Base-by-base conservation (phyloP, 2,797 vertebrate genomes). In the Artibeus lituratus region DNA sequence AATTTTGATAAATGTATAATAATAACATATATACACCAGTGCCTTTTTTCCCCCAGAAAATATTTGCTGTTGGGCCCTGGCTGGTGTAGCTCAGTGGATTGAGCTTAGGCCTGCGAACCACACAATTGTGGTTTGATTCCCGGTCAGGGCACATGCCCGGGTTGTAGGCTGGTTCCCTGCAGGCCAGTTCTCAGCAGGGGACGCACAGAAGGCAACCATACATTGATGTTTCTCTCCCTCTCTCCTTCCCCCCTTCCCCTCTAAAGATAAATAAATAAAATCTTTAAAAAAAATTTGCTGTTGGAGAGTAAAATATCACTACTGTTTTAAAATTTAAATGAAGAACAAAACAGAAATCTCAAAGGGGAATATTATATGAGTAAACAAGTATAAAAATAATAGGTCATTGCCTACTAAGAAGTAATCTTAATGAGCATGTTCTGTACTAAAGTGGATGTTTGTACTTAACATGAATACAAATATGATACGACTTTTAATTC, bases 281-380 rank as follows among this genome's bases (percentile, higher is more conserved):
- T n/a, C n/a, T n/a, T n/a, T n/a, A n/a, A n/a, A 72, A 94, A 95
- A 78, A 67, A 82, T 37, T 91, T 95, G 22, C 4, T 59, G 77
- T 89, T 92, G 37, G 51, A 86, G 92, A 76, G 37, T 82, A 44
- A 95, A 88, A 85, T 72, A 78, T 82, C 49, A 74, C 32, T 59
- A 49, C 32, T 67, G 70, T 55, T 44, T 74, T 62, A 74, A 80
- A 84, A 92, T 91, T 67, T 87, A 92, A 93, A 87, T 84, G 78
- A 72, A 77, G 12, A 84, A 18, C 78, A 87, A 67, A 77, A 76
- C 44, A 78, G 80, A 88, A 94, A 24, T 57, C 32, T 95, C 35
- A 91, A 55, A 89, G 42, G 14, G 26, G 65, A 57, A 95, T 72
- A 49, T 76, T 70, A 1, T 57, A 67, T 91, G 57, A 84, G 15